Evolutionary conservation across 2,113 vertebrate genomes (phyloP), one percentile per base, ranked within the genome.

Genomic region (Tetraodon nigroviridis): DNA sequence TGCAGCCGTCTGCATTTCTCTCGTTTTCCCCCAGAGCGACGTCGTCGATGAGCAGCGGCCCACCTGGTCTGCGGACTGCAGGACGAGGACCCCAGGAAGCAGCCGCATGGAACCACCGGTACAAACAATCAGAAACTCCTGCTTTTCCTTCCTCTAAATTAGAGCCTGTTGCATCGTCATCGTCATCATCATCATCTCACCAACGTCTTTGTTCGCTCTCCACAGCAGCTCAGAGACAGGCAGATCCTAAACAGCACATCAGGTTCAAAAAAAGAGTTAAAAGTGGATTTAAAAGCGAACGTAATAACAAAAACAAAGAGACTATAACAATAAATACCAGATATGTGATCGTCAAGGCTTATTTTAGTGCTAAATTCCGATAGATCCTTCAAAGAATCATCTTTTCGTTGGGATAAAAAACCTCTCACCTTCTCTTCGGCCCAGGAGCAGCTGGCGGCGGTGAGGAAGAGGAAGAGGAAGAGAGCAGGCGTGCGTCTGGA

Each of bases 1-100:
- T 88, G 80, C 88, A 89, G n/a, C 67, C 81, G 48, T 89, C 88
- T 16, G 86, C 84, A 29, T 88, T 89, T 17, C 76, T 84, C 60
- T 83, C 63, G 1, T 41, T 57, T 14, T 79, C 75, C 7, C 21
- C 58, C 13, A 80, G 79, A 5, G 88, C 86, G 6, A 89, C 85
- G 76, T 89, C 88, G 12, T 83, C 88, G 0, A 80, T 45, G 7
- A 88, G 66, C 0, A 78, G 17, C 1, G 86, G 86, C 67, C 84
- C 87, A 0, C 75, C 63, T 5, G 50, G 61, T 0, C 44, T 69
- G 3, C 24, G 83, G 19, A 84, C 87, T 89, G 73, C 7, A 2
- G 24, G 21, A 27, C 22, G 42, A 10, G 7, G 19, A 46, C 14
- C 22, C 29, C 32, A 37, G 32, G 2, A 8, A 37, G 1, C 32